phyloP scores from a whole-genome alignment of 2,113 vertebrate species.

The Nothobranchius kuhntae region DNA sequence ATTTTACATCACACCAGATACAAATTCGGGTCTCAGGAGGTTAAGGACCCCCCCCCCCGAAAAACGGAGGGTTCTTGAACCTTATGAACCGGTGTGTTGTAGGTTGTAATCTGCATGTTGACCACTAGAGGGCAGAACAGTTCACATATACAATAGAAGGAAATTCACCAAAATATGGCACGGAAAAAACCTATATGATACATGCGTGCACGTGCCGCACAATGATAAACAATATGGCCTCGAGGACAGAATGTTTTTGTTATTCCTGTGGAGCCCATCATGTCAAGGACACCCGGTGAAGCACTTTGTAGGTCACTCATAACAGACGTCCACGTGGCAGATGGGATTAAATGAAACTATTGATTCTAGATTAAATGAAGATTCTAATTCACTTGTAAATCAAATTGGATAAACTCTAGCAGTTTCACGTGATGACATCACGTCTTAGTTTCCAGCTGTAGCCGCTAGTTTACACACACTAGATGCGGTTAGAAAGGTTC shows the following conservation, averaged over 20 bases:
- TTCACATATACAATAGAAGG: conserved; percentile 17
- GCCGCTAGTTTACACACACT: background rate
- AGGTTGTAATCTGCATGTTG: conserved; percentile 14
- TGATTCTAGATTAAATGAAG: background rate
- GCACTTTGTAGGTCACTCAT: background rate
- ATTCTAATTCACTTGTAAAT: background rate
- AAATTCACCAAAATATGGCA: conserved; percentile 38
- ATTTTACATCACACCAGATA: too few relatives aligned
- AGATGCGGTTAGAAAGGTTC: background rate
- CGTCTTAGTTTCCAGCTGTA: background rate
- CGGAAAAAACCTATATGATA: conserved; percentile 53
- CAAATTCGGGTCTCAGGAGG: too few relatives aligned
- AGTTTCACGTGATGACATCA: background rate
- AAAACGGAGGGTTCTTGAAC: conserved; percentile 22
- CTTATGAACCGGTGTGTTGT: conserved; percentile 3
- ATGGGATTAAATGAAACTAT: background rate
- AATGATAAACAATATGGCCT: conserved; percentile 14
- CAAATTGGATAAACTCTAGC: background rate
- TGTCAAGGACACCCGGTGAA: background rate
- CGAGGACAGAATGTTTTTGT: background rate
- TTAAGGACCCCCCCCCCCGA: conserved; percentile 3
- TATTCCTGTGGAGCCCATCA: too few relatives aligned
- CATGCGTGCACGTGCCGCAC: background rate
- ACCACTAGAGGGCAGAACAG: conserved; percentile 68
- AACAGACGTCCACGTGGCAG: background rate